Base-by-base conservation (phyloP, 2,888 invertebrate species). In the Pycnomerus fuliginosus region DNA sequence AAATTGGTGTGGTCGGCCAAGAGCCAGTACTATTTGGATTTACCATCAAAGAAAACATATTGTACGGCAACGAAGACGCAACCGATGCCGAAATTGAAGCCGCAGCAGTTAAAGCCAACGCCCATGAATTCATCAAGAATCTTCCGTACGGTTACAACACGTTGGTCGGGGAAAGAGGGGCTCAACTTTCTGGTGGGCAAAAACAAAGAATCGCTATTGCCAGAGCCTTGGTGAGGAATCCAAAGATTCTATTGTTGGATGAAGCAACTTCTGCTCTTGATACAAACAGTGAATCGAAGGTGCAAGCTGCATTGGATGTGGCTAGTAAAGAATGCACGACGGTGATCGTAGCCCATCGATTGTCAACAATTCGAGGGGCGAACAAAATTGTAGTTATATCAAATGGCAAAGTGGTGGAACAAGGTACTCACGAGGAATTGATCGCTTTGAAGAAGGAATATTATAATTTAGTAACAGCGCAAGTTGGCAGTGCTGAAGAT, bases 251-350 rank as follows among this genome's bases (percentile, higher is more conserved):
- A 24, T 71, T 90, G 1, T 68, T 90, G 11, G 93, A 94, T 58
- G 93, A 94, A 71, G 93, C 92, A 0, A 94, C 94, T 1, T 92
- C 91, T 1, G 93, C 93, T 0, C 75, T 93, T 10, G 93, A 94
- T 65, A 87, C 87, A 0, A 82, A 85, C 22, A 91, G 90, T 48
- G 95, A 96, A 74, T 80, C 84, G 0, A 82, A 87, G 70, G 93
- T 95, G 0, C 93, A 94, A 72, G 81, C 79, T 10, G 93, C 82
- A 34, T 75, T 85, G 45, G 88, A 83, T 70, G 84, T 79, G 74
- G 85, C 83, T 2, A 81, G 83, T 61, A 72, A 81, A 73, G 86
- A 85, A 31, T 77, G 88, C 37, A 90, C 89, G 0, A 89, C 89
- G 1, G 77, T 90, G 5, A 85, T 89, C 14, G 84, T 90, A 5